A percentile compares a stretch with the other conserved stretches of the same genome.
These are phyloP conservation scores for Corbicula japonica DNA, from an alignment of 2,888 invertebrate species.

Conservation along the genomic window DNA sequence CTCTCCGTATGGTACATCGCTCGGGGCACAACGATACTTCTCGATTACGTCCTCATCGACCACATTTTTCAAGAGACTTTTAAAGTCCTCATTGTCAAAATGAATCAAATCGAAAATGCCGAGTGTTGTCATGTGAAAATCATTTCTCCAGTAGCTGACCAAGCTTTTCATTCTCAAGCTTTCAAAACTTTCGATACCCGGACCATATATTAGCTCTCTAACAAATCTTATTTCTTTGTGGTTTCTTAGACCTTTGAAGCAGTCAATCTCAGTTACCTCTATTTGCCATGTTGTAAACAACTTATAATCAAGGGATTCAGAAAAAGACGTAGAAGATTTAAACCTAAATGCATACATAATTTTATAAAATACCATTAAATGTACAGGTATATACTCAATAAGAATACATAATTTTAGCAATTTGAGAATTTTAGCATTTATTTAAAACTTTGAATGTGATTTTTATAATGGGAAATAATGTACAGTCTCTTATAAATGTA, in stretches of 20 bases:
- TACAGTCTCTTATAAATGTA: too few relatives aligned
- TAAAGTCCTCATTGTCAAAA: conserved; percentile 11
- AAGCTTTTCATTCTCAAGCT: not conserved
- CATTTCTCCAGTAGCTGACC: not conserved
- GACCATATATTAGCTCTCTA: conserved; percentile 20
- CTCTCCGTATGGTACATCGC: conserved; percentile 1
- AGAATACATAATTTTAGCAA: too few relatives aligned
- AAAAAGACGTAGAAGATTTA: not conserved
- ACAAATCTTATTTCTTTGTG: conserved; percentile 7
- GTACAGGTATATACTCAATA: too few relatives aligned
- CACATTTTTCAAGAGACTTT: not conserved
- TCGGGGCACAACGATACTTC: not conserved
- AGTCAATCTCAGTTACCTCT: not conserved
- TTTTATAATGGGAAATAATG: too few relatives aligned
- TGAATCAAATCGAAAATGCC: not conserved
- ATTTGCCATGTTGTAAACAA: not conserved
- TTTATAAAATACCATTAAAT: too few relatives aligned
- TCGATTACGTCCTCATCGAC: not conserved
- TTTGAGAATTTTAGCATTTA: too few relatives aligned
- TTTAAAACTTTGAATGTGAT: too few relatives aligned
- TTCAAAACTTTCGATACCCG: not conserved
- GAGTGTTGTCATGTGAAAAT: conserved; percentile 1
- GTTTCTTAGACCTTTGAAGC: not conserved
- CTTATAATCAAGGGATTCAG: not conserved
- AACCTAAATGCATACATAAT: too few relatives aligned